Evolutionary conservation across 2,888 invertebrate genomes (phyloP).

Genomic region (Stenodema calcarata): DNA sequence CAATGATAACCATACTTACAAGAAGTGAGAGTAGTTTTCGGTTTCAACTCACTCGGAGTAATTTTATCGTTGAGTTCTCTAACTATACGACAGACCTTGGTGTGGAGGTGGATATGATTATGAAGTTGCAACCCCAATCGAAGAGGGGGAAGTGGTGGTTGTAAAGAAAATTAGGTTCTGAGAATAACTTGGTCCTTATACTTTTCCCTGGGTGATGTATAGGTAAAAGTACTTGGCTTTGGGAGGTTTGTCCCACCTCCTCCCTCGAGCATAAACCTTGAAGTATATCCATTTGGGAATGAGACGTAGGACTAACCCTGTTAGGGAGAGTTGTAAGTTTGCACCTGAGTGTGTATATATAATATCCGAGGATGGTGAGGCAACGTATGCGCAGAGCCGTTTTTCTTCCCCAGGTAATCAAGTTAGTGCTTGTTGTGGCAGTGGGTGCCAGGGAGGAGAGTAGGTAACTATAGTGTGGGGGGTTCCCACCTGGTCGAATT

Average conservation of each 20-base stretch:
- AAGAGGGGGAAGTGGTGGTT: neutral
- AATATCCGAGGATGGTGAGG: neutral
- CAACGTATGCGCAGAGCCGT: neutral
- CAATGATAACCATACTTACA: too few species aligned
- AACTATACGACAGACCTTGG: too few species aligned
- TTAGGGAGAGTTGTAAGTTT: conserved; percentile 49
- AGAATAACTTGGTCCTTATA: conserved; percentile 16
- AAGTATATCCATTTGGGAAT: conserved; percentile 45
- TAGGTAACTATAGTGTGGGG: neutral
- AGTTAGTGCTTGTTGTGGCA: neutral
- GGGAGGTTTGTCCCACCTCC: neutral
- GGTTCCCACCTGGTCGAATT: neutral
- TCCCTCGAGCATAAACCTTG: neutral
- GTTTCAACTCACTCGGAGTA: too few species aligned
- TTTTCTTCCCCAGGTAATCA: conserved; percentile 4
- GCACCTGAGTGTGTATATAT: conserved; percentile 45
- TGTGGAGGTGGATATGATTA: neutral
- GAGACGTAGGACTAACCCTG: conserved; percentile 38
- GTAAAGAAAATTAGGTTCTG: neutral
- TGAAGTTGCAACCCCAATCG: neutral
- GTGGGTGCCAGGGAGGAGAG: neutral
- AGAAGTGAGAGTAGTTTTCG: too few species aligned
- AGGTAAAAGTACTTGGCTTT: neutral
- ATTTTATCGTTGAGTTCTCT: too few species aligned
- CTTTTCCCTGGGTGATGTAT: neutral